Evolutionary conservation across 2,797 vertebrate species (phyloP), one percentile per base, ranked within the genome.

Genomic region (Arnoldichthys spilopterus): DNA sequence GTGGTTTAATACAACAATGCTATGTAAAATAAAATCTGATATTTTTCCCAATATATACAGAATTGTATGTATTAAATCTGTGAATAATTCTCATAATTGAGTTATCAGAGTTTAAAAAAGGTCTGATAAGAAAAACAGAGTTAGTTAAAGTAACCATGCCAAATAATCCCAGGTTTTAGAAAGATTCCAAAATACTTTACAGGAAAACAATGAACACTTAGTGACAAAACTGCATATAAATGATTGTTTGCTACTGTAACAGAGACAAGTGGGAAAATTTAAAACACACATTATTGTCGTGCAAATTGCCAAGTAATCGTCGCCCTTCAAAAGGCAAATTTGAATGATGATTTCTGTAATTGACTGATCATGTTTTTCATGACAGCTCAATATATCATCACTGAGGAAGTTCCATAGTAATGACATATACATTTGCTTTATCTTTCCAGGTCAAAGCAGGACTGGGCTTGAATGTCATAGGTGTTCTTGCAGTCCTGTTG

Each of bases 371-470:
- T 4, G 7, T 54, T 22, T 54, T 22, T 54, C 51, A 22, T 54
- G 5, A 22, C 6, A 22, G 6, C n/a, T 6, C 54, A 12, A 15
- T 15, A 37, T 28, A 13, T 58, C 24, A 58, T 9, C 20, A 54
- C 15, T 56, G 9, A 47, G 24, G 16, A 32, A 61, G 15, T 30
- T 28, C 54, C 54, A 62, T 11, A 28, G 13, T 63, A 79, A 70
- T 69, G 6, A 1, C 4, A 18, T 59, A 34, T 43, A 0, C 74
- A 58, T 20, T 22, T 72, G 63, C 43, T 34, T 73, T 64, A 22
- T 78, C 64, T 66, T 77, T 91, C 70, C 85, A 98, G 97, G 95
- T 98, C 66, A 98, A 98, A 91, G 96, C 96, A 66, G 97, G 97
- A 72, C 88, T 98, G 76, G 96, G 96, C 0, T 88, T 96, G 76